A percentile compares a stretch with the other conserved stretches of the same genome.
phyloP scores from a whole-genome alignment of 2,888 invertebrate species.

The Schizaphis graminum region DNA sequence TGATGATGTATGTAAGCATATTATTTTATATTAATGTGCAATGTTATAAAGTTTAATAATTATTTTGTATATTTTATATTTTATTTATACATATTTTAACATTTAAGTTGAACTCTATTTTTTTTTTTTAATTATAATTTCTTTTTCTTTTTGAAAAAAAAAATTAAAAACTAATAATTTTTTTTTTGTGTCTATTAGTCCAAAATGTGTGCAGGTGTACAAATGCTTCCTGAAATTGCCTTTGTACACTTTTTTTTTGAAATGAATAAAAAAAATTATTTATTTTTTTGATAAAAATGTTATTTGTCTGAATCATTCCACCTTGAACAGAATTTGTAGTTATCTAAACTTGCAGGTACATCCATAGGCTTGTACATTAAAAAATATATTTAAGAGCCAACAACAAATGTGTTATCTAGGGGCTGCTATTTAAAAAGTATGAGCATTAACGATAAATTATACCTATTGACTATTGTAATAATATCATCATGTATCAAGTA shows the following conservation, averaged over 20 bases:
- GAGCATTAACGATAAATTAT: background rate
- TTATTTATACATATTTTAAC: conserved; percentile 64
- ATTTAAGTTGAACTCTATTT: conserved; percentile 55
- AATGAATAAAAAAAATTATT: conserved; percentile 63
- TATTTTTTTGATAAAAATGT: conserved; percentile 58
- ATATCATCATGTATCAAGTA: background rate
- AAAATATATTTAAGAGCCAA: background rate
- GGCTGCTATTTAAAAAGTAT: background rate
- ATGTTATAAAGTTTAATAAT: conserved; percentile 66
- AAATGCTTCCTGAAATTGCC: conserved; percentile 54
- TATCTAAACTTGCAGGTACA: background rate
- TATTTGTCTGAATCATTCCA: background rate
- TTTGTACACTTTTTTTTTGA: conserved; percentile 65
- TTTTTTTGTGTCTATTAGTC: conserved; percentile 60
- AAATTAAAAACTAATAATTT: conserved; percentile 50
- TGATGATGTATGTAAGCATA: conserved; percentile 61
- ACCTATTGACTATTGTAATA: background rate
- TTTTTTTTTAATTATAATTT: conserved; percentile 56
- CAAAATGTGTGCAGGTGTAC: conserved; percentile 63
- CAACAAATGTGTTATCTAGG: background rate
- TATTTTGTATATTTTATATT: conserved; percentile 66
- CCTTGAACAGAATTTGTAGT: background rate
- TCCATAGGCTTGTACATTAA: background rate
- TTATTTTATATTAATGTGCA: conserved; percentile 65
- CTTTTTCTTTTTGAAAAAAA: conserved; percentile 19